These are phyloP conservation scores for Dendroctonus valens DNA, from an alignment of 1,140 invertebrate genomes.

Conservation along the genomic window DNA sequence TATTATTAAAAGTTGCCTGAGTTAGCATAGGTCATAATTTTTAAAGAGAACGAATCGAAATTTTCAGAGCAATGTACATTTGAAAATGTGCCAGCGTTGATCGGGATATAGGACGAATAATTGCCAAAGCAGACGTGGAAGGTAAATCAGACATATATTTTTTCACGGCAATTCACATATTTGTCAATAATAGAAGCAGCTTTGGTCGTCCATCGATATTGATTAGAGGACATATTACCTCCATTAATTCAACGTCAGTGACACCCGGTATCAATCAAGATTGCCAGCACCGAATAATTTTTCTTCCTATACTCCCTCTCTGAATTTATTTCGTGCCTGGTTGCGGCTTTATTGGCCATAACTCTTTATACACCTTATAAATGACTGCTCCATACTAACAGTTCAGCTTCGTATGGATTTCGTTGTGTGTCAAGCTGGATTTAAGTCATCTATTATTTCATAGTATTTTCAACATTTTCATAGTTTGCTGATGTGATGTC, in stretches of 20 bases:
- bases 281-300: constrained; percentile 15
- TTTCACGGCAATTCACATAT: no score
- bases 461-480: no score
- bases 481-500: no score
- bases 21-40: no score
- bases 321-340: constrained; percentile 27
- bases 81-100: no score
- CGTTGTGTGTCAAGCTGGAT: constrained; percentile 8
- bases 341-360: constrained; percentile 29
- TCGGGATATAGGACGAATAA: no score
- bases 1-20: no score
- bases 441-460: constrained; percentile 1
- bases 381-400: constrained; percentile 15
- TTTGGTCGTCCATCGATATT: constrained; percentile 14
- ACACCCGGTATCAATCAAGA: constrained; percentile 26
- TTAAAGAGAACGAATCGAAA: no score
- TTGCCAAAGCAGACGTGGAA: no score
- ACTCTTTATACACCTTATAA: constrained; percentile 28
- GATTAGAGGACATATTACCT: constrained; percentile 10
- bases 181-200: neutral
- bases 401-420: constrained; percentile 4
- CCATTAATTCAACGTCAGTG: constrained; percentile 17
- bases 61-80: no score
- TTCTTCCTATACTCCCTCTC: constrained; percentile 17
- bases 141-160: no score